A percentile compares a stretch with the other conserved stretches of the same genome.
Conservation (phyloP, 2,113 vertebrate species). For the Dasyurus viverrinus region DNA sequence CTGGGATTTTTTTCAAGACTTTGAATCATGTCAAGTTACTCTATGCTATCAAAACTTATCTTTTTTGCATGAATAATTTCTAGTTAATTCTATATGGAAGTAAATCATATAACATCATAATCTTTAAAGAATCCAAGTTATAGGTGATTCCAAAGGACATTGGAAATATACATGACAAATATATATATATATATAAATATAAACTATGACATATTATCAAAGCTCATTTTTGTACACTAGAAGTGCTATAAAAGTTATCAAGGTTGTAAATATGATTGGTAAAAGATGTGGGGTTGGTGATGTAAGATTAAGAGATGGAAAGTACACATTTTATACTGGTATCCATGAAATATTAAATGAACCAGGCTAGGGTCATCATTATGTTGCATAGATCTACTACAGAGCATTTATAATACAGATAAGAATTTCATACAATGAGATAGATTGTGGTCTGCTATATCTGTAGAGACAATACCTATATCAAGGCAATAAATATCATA, state of each 20-base stretch:
- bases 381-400: background rate
- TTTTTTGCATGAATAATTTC: background rate
- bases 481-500: background rate
- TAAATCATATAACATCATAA: background rate
- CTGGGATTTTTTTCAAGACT: background rate
- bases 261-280: background rate
- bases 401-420: background rate
- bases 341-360: background rate
- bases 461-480: background rate
- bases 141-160: background rate
- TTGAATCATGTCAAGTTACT: background rate
- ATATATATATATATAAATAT: background rate
- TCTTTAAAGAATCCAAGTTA: background rate
- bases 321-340: background rate
- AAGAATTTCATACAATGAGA: background rate
- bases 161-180: background rate
- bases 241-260: background rate
- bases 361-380: background rate
- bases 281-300: background rate
- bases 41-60: background rate
- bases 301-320: background rate
- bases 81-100: background rate
- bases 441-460: background rate
- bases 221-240: background rate
- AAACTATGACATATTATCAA: background rate